Conservation (phyloP, 2,113 vertebrate species). For the Aleadryas rufinucha region DNA sequence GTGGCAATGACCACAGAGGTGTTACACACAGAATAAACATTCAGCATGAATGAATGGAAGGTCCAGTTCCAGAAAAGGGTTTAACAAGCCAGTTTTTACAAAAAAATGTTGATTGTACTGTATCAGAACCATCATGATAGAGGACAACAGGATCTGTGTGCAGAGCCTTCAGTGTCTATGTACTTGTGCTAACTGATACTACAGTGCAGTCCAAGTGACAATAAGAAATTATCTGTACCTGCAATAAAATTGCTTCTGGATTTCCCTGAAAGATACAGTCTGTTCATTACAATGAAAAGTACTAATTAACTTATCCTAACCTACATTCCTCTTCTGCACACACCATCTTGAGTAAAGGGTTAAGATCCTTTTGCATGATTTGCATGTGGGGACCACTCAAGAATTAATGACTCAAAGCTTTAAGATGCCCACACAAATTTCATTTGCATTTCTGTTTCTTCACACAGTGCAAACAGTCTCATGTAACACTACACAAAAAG, state of each 20-base stretch:
- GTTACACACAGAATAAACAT: neutral
- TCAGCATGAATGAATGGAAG: neutral
- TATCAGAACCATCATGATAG: neutral
- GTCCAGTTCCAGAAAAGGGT: neutral
- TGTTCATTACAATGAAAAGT: neutral
- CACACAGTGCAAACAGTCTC: neutral
- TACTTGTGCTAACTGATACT: neutral
- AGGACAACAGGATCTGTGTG: neutral
- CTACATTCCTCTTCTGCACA: neutral
- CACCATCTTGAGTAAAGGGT: neutral
- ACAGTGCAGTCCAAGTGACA: neutral
- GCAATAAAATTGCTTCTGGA: neutral
- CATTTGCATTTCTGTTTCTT: neutral
- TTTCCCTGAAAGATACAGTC: neutral
- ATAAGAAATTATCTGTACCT: neutral
- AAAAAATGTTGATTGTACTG: neutral
- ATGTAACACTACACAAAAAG: neutral
- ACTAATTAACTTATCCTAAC: neutral
- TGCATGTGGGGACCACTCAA: neutral
- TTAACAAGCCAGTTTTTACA: neutral
- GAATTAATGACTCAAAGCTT: neutral
- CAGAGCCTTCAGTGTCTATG: neutral
- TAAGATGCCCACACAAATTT: neutral
- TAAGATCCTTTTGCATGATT: neutral
- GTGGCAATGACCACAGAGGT: neutral